A percentile compares a stretch with the other conserved stretches of the same genome.
phyloP scores from a whole-genome alignment of 2,797 vertebrate genomes.

The Coendou prehensilis region DNA sequence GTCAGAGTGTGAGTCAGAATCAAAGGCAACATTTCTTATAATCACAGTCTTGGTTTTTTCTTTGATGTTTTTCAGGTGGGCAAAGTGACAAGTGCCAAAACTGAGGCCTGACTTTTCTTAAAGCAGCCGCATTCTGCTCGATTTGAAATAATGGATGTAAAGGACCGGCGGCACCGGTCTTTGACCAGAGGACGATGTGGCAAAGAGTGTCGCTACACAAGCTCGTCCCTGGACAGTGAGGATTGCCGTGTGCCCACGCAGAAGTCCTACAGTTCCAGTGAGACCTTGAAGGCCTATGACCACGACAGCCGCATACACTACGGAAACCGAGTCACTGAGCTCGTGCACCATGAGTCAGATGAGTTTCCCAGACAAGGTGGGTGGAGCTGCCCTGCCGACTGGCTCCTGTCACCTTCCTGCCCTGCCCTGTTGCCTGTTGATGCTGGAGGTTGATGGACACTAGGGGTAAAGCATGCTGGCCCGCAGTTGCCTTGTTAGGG shows the following conservation, averaged over 20 bases:
- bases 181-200: constrained; percentile 94
- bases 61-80: constrained; percentile 83
- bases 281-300: constrained; percentile 98
- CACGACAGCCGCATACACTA: constrained; percentile 98
- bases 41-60: constrained; percentile 57
- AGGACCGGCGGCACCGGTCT: constrained; percentile 96
- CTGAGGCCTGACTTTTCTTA: constrained; percentile 52
- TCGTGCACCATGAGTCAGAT: constrained; percentile 97
- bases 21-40: neutral
- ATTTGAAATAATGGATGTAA: constrained; percentile 94
- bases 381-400: constrained; percentile 53
- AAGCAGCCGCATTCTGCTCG: accelerated
- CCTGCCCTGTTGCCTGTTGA: accelerated
- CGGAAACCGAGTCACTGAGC: constrained; percentile 95
- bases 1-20: constrained; percentile 10
- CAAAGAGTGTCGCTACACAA: constrained; percentile 96
- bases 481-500: neutral
- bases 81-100: constrained; percentile 62
- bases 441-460: neutral
- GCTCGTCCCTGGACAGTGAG: constrained; percentile 95
- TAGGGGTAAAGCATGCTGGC: neutral
- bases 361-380: constrained; percentile 97
- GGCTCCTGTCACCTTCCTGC: accelerated
- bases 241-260: constrained; percentile 98
- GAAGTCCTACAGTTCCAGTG: constrained; percentile 99